Conservation (phyloP, 2,113 vertebrate species). For the Myiopsitta monachus region DNA sequence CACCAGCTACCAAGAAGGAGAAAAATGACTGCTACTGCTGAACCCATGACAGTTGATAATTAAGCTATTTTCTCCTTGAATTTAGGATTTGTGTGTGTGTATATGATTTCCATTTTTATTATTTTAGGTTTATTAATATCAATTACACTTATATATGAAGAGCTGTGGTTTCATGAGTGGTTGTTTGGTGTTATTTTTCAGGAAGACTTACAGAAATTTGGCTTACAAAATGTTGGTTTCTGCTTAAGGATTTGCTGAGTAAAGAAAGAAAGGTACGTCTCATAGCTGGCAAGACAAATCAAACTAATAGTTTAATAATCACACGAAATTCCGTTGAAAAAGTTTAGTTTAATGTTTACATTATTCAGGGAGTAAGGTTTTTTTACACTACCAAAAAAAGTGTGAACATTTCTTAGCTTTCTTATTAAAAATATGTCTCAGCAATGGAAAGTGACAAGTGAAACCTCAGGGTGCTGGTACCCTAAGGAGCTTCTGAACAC, state of each 20-base stretch:
- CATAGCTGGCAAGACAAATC: not conserved
- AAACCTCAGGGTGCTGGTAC: not conserved
- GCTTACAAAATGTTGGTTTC: not conserved
- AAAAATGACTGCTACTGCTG: too few relatives aligned
- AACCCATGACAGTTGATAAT: too few relatives aligned
- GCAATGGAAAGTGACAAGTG: not conserved
- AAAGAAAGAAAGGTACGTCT: not conserved
- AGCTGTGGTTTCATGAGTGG: not conserved
- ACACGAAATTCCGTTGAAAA: not conserved
- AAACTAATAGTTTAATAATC: not conserved
- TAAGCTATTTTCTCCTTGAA: not conserved
- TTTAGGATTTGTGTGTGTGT: not conserved
- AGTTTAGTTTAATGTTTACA: not conserved
- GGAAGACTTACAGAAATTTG: not conserved
- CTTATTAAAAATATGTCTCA: not conserved
- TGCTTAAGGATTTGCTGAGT: not conserved
- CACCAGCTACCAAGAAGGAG: too few relatives aligned
- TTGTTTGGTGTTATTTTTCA: rapidly evolving
- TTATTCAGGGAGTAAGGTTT: not conserved
- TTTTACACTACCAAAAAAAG: not conserved
- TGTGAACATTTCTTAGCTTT: not conserved
- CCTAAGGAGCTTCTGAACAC: not conserved
- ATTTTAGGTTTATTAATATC: not conserved
- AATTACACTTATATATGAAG: not conserved
- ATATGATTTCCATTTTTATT: not conserved